Conservation (phyloP, 1,140 invertebrate genomes). For the Nymphalis io region DNA sequence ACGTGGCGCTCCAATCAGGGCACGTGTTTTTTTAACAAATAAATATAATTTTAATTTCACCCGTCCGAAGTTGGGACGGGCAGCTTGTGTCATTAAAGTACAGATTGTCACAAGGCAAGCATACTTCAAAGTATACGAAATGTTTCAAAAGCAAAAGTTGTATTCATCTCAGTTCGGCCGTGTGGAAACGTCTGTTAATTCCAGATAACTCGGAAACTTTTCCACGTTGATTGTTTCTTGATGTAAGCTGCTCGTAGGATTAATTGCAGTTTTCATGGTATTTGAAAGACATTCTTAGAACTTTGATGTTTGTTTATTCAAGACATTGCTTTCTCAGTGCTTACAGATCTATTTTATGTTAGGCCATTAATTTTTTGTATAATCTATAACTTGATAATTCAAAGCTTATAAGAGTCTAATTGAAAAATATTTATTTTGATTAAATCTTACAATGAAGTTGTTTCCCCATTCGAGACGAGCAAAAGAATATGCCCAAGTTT, state of each 20-base stretch:
- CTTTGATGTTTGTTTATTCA: neutral
- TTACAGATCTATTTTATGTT: neutral
- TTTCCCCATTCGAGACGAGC: too few relatives aligned
- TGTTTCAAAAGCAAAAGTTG: neutral
- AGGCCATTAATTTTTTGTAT: neutral
- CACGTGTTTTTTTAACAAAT: too few relatives aligned
- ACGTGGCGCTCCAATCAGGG: too few relatives aligned
- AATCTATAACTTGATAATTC: neutral
- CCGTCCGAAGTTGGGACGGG: too few relatives aligned
- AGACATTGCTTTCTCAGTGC: neutral
- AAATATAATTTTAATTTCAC: too few relatives aligned
- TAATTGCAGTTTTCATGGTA: slow-evolving; percentile 27
- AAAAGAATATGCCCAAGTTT: too few relatives aligned
- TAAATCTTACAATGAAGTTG: too few relatives aligned
- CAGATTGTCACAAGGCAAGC: too few relatives aligned
- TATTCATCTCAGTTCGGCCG: neutral
- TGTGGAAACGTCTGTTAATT: slow-evolving; percentile 16
- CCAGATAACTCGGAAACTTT: slow-evolving; percentile 11
- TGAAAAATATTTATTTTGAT: too few relatives aligned
- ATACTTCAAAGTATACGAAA: neutral
- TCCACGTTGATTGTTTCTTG: slow-evolving; percentile 43
- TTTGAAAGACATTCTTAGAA: neutral
- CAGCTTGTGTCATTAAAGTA: too few relatives aligned
- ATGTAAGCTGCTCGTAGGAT: slow-evolving; percentile 40
- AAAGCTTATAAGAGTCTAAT: neutral